A percentile compares a stretch with the other conserved stretches of the same genome.
Evolutionary conservation across 2,888 invertebrate genomes (phyloP).

Genomic region (Leptothorax acervorum): DNA sequence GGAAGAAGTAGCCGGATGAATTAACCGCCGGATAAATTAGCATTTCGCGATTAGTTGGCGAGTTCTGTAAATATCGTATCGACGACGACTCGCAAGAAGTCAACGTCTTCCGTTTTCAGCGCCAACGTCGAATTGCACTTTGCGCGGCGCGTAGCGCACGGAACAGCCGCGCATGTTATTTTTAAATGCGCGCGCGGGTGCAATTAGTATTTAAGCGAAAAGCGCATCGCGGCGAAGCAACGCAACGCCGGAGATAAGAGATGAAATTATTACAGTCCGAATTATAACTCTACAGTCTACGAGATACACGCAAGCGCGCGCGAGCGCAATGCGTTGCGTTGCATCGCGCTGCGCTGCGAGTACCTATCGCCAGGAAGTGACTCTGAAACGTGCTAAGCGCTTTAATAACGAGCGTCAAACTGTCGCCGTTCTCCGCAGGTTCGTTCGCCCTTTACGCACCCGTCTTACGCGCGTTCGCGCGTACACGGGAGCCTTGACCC

Average conservation of each 20-base stretch:
- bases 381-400: slow-evolving; percentile 74
- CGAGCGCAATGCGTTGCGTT: slow-evolving; percentile 1
- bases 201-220: slow-evolving; percentile 46
- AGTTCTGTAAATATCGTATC: neutral
- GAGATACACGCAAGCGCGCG: slow-evolving; percentile 36
- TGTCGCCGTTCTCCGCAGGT: slow-evolving; percentile 52
- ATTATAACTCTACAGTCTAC: slow-evolving; percentile 42
- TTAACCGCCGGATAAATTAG: slow-evolving; percentile 10
- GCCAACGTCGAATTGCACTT: neutral
- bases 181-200: slow-evolving; percentile 24
- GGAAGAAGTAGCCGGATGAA: neutral
- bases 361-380: slow-evolving; percentile 65
- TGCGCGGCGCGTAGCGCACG: neutral
- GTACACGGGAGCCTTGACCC: slow-evolving; percentile 58
- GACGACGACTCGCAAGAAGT: neutral
- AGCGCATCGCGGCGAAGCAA: slow-evolving; percentile 28
- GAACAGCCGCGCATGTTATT: slow-evolving; percentile 1
- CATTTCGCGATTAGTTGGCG: neutral
- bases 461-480: slow-evolving; percentile 39
- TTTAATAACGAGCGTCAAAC: slow-evolving; percentile 69
- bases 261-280: slow-evolving; percentile 56
- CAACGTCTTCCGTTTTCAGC: slow-evolving; percentile 13
- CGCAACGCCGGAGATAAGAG: slow-evolving; percentile 13
- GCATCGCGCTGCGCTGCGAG: neutral
- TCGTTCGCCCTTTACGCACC: slow-evolving; percentile 68